These are phyloP conservation scores for Eurystomus gularis DNA, from an alignment of 2,113 vertebrate genomes.

Conservation along the genomic window DNA sequence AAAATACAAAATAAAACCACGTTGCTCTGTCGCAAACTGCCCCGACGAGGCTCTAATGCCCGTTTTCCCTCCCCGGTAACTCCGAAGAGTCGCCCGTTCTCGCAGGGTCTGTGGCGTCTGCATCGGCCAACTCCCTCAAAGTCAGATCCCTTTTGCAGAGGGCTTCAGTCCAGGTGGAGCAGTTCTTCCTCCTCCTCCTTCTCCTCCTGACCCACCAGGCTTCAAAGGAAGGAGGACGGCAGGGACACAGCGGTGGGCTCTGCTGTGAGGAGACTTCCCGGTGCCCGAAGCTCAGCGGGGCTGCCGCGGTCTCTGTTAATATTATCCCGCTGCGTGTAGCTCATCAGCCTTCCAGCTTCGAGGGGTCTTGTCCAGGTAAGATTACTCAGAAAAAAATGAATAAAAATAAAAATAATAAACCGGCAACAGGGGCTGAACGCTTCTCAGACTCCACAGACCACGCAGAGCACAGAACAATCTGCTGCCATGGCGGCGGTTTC, in stretches of 20 bases:
- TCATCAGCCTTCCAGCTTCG: neutral
- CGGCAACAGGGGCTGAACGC: neutral
- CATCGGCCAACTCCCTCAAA: neutral
- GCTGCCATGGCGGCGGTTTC: neutral
- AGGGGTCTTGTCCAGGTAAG: neutral
- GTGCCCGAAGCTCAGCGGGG: neutral
- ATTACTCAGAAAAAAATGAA: neutral
- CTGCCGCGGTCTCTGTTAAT: neutral
- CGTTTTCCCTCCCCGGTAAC: fast-evolving
- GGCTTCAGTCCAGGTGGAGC: neutral
- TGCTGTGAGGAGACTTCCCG: neutral
- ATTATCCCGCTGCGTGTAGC: neutral
- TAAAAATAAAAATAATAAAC: neutral
- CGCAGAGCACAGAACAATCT: neutral
- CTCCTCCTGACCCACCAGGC: neutral
- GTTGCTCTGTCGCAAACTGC: neutral
- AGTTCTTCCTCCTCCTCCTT: neutral
- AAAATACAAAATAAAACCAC: neutral
- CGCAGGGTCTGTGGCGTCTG: neutral
- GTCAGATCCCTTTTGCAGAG: neutral
- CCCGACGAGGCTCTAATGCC: neutral
- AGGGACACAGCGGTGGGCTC: neutral
- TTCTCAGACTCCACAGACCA: neutral
- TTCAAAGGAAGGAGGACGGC: neutral
- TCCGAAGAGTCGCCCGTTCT: neutral